phyloP scores from a whole-genome alignment of 2,888 invertebrate genomes.

The Desoria tigrina region DNA sequence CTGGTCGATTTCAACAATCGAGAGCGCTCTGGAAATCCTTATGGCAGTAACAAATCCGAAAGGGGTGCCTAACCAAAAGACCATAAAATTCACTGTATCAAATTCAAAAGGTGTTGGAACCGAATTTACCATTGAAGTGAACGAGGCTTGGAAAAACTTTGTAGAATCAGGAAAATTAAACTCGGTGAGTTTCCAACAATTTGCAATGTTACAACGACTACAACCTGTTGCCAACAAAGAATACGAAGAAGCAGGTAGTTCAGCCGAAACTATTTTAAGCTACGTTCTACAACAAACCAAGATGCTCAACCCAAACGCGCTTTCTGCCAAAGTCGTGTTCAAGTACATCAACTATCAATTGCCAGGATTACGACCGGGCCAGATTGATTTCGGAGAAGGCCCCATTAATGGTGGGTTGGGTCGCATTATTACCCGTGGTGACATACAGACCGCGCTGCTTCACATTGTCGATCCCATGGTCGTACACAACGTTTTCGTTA shows the following conservation, averaged over 20 bases:
- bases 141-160: slow-evolving; percentile 7
- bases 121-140: not conserved
- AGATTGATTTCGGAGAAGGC: slow-evolving; percentile 16
- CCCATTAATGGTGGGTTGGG: not conserved
- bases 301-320: too few relatives aligned
- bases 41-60: not conserved
- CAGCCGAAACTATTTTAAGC: not conserved
- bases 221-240: not conserved
- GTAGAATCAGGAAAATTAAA: not conserved
- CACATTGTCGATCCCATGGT: slow-evolving; percentile 15
- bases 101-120: not conserved
- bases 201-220: not conserved
- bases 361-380: not conserved
- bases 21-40: not conserved
- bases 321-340: not conserved
- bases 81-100: not conserved
- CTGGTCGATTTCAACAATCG: slow-evolving; percentile 5
- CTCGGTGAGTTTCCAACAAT: not conserved
- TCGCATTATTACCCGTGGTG: slow-evolving; percentile 12
- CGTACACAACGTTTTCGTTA: not conserved
- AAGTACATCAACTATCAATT: slow-evolving; percentile 17
- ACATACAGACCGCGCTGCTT: slow-evolving; percentile 20
- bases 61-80: too few relatives aligned
- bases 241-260: not conserved
- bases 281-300: slow-evolving; percentile 7